These are phyloP conservation scores for Metacarcinus magister DNA, from an alignment of 2,888 invertebrate genomes.

Conservation along the genomic window DNA sequence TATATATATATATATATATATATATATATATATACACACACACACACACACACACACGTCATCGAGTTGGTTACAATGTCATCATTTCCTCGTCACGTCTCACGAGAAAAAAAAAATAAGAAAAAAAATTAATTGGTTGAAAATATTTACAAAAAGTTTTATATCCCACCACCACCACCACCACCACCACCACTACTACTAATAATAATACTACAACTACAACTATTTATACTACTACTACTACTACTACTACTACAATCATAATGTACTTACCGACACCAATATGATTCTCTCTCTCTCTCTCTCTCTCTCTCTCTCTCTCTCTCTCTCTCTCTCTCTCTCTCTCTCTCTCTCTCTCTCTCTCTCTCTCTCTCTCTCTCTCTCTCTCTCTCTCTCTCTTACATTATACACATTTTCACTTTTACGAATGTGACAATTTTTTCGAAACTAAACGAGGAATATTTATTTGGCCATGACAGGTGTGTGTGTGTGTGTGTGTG, in stretches of 20 bases:
- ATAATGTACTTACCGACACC: not conserved
- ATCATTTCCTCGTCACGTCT: too few relatives aligned
- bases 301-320: too few relatives aligned
- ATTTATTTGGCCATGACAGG: not conserved
- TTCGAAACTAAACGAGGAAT: not conserved
- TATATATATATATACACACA: too few relatives aligned
- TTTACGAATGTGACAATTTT: not conserved
- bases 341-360: too few relatives aligned
- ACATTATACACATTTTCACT: not conserved
- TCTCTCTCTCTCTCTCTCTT: not conserved
- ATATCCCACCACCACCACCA: not conserved
- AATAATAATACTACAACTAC: not conserved
- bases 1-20: too few relatives aligned
- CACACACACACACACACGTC: too few relatives aligned
- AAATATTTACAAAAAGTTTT: not conserved
- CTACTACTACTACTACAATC: not conserved
- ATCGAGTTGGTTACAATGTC: too few relatives aligned
- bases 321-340: too few relatives aligned
- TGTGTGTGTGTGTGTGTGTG: slow-evolving; percentile 57
- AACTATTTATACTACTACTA: not conserved
- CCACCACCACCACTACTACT: not conserved
- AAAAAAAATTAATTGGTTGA: not conserved
- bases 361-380: too few relatives aligned
- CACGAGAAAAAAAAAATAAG: too few relatives aligned
- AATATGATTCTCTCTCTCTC: not conserved